Percentiles rank a stretch among this genome's conserved stretches.
Evolutionary conservation across 2,888 invertebrate species (phyloP).

Genomic region (Aquatica leii): DNA sequence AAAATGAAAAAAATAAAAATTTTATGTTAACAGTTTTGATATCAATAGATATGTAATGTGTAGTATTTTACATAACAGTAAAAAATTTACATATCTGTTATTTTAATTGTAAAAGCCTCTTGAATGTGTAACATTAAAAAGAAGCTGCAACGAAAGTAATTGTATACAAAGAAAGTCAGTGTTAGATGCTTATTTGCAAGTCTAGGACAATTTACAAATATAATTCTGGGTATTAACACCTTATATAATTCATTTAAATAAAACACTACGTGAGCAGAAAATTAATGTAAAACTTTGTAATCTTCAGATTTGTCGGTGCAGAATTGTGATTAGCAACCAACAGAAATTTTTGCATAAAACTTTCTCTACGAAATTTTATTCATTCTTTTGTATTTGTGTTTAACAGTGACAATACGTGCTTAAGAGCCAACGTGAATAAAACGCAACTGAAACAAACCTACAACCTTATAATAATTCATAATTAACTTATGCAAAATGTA

Average conservation of each 20-base stretch:
- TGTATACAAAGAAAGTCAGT: no score
- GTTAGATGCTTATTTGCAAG: no score
- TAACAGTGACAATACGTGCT: not conserved
- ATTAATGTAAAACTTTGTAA: slow-evolving; percentile 48
- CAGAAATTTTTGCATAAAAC: slow-evolving; percentile 16
- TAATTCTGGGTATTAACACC: slow-evolving; percentile 36
- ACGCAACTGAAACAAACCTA: not conserved
- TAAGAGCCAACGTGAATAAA: slow-evolving; percentile 16
- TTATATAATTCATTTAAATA: slow-evolving; percentile 45
- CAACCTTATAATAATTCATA: slow-evolving; percentile 53
- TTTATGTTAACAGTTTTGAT: no score
- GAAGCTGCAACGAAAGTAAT: no score
- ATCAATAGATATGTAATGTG: no score
- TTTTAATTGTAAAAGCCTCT: no score
- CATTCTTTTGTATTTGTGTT: not conserved
- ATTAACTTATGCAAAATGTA: slow-evolving; percentile 54
- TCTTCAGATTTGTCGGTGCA: slow-evolving; percentile 49
- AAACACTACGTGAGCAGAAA: slow-evolving; percentile 45
- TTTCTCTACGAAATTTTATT: not conserved
- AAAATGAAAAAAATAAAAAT: no score
- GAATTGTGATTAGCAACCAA: slow-evolving; percentile 37
- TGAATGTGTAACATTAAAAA: no score
- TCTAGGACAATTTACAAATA: slow-evolving; percentile 22
- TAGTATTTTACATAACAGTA: no score
- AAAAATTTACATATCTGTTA: no score